Base-by-base conservation (phyloP, 2,888 invertebrate genomes). In the Chouioia cunea region DNA sequence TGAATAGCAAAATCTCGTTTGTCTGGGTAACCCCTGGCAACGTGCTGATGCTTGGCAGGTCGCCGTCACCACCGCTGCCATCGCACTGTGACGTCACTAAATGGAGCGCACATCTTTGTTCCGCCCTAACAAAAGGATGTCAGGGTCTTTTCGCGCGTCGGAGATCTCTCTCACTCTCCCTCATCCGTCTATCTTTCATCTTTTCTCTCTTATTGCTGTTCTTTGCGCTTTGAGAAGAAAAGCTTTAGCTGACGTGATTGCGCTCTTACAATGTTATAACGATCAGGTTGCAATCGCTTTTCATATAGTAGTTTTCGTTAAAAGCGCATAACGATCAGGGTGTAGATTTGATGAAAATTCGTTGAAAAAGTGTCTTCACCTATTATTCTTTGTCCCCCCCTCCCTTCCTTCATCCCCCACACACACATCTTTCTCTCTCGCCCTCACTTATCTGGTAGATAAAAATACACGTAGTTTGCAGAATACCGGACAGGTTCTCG, bases 81-180 rank as follows among this genome's bases (percentile, higher is more conserved):
- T n/a, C n/a, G n/a, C n/a, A n/a, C n/a, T n/a, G 73, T 76, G 77
- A 77, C 78, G 79, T 79, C 78, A 78, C 75, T 79, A 81, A 81
- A 80, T 78, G 77, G 78, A 79, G 77, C 36, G 36, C 77, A 76
- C 75, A 79, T 79, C 80, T 80, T 81, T 81, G 79, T 80, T 81
- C 78, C 76, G 75, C 75, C 70, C 76, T 75, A 77, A 79, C 79
- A 80, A 80, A 80, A 77, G 74, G 75, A 76, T 70, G 67, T 74
- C 72, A 69, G 71, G 70, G 63, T 71, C 76, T 70, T 65, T 73
- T 44, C 46, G 12, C 62, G 44, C 50, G 27, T 27, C 27, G 1
- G 36, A 36, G 36, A 36, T 54, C 53, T 70, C 58, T 70, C 36
- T 36, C 36, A 36, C 36, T 36, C 36, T 12, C 36, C 12, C 36